Base-by-base conservation (phyloP, 2,113 vertebrate species). In the Archocentrus centrarchus region DNA sequence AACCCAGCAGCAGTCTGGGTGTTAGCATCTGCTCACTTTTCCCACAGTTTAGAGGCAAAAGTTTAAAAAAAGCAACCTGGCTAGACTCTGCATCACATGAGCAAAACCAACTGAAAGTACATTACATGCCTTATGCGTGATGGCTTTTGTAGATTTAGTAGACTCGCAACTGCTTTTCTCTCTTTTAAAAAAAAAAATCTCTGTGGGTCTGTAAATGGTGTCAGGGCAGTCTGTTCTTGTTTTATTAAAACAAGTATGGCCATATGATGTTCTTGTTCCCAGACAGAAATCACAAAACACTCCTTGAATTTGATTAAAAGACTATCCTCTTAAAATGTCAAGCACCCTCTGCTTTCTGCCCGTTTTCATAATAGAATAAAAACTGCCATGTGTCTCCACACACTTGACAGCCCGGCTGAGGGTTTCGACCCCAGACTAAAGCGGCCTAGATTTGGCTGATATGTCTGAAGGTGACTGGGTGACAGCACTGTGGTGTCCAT, bases 261-360 rank as follows among this genome's bases (percentile, higher is more conserved):
- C 11, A 55, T 57, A 30, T 77, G 27, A 64, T 68, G 82, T 55
- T 73, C 6, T 44, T 87, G 63, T 77, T 86, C 53, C 37, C 22
- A 35, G 15, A 4, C 30, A 30, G 20, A 77, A 85, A 85, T 66
- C 39, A 7, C 30, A 50, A 79, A 22, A 20, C 44, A 63, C 63
- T 5, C 18, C 17, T 83, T 82, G 32, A 55, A 91, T 90, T 64
- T 37, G 75, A 92, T 90, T 82, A 81, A 53, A 73, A 80, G 82
- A 30, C 39, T 59, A 68, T 84, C 60, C 39, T 75, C 80, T 82
- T 66, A 70, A 73, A 91, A 91, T 80, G 79, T 86, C 81, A 86
- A 82, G 79, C 78, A 76, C 80, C 50, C 22, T 59, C 44, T 32
- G 66, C 73, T 61, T 64, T 73, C 39, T 11, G 35, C 22, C 8